A percentile compares a stretch with the other conserved stretches of the same genome.
Evolutionary conservation across 1,140 invertebrate species (phyloP).

Genomic region (Heliothis subflexa): DNA sequence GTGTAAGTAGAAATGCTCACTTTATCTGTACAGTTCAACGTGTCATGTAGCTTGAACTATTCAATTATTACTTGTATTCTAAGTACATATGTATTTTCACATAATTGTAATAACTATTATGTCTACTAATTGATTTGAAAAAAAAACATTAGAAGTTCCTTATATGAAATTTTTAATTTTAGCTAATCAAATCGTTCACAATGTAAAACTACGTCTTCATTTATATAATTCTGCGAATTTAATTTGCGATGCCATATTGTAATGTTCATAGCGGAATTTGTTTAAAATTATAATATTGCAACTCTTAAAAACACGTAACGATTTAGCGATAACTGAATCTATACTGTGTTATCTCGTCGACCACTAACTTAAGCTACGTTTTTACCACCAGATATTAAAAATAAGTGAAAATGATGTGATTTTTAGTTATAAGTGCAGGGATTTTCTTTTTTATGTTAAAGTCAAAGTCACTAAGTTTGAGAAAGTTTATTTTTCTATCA

Average conservation of each 20-base stretch:
- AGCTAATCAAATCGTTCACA: background rate
- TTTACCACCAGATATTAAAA: conserved; percentile 27
- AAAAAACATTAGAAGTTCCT: background rate
- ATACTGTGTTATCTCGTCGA: background rate
- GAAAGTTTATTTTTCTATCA: conserved; percentile 42
- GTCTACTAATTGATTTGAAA: no score
- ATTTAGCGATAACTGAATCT: background rate
- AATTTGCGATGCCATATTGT: conserved; percentile 23
- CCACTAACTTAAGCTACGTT: background rate
- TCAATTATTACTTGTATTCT: conserved; percentile 5
- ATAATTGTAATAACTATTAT: background rate
- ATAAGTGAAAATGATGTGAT: conserved; percentile 64
- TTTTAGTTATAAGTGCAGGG: conserved; percentile 51
- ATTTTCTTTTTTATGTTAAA: conserved; percentile 27
- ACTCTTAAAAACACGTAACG: no score
- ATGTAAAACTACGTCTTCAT: background rate
- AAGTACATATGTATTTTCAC: conserved; percentile 7
- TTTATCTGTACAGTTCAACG: conserved; percentile 10
- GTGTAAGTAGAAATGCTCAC: conserved; percentile 42
- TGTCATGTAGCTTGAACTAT: conserved; percentile 4
- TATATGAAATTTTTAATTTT: background rate
- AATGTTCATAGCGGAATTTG: background rate
- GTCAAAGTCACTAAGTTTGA: conserved; percentile 12
- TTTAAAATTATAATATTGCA: conserved; percentile 11
- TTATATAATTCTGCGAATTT: no score